Evolutionary conservation across 2,113 vertebrate genomes (phyloP), one percentile per base, ranked within the genome.

Genomic region (Strix uralensis): DNA sequence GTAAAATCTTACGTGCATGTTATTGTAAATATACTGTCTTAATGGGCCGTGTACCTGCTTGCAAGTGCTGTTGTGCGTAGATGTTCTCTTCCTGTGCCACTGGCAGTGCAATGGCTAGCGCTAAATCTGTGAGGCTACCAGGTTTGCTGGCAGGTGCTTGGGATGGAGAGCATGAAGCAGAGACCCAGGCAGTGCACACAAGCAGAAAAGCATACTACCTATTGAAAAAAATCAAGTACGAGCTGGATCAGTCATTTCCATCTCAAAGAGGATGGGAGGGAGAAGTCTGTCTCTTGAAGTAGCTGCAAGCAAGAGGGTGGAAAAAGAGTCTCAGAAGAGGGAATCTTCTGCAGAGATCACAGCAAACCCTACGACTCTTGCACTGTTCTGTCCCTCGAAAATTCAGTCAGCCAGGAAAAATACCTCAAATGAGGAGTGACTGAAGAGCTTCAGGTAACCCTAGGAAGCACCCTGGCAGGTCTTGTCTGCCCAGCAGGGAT

Each of bases 281-380:
- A 96, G 81, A 62, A 92, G 46, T 70, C 71, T 93, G 67, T 66
- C 92, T 88, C 94, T 95, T 96, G 94, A 96, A 96, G 88, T 88
- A 83, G 63, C 71, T 94, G 59, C 67, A 93, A 94, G 92, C 49
- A 86, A 93, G 71, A 86, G 29, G 49, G 36, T 94, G 72, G 67
- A 69, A 96, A 95, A 86, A 88, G 81, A 92, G 71, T 77, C 86
- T 94, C 67, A 96, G 81, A 96, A 95, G 86, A 92, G 38, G 36
- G 36, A 95, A 92, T 77, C 75, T 92, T 96, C 96, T 86, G 86
- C 91, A 86, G 83, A 96, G 92, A 94, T 95, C 95, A 97, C 75
- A 96, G 95, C 59, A 94, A 94, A 92, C 19, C 63, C 63, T 54
- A 70, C 0, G 0, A 62, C 88, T 92, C 54, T 80, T 73, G n/a